Conservation (phyloP, 1,140 invertebrate species). For the Polypedilum pembai region DNA sequence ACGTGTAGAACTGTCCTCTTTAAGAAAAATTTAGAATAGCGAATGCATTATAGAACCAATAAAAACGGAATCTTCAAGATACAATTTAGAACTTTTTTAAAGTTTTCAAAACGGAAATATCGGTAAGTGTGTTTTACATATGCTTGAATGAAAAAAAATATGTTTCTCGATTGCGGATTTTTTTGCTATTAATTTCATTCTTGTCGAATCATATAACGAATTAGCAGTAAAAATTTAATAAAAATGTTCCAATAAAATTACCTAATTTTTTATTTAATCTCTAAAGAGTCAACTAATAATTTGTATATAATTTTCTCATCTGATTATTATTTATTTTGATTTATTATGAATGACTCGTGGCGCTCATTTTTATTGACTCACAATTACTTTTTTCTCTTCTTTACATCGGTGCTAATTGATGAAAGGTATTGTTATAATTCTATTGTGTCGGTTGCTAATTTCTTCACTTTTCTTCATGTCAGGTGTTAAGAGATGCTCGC, state of each 20-base stretch:
- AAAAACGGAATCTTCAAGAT: conserved; percentile 9
- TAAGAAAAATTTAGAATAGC: background rate
- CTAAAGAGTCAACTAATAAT: background rate
- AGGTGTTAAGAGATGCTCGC: no score
- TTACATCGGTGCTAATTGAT: background rate
- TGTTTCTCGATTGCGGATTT: no score
- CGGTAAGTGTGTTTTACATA: background rate
- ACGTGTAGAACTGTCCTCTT: background rate
- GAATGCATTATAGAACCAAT: background rate
- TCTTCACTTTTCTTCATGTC: no score
- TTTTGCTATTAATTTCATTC: no score
- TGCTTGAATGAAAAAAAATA: no score
- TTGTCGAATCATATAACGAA: background rate
- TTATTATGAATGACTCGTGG: conserved; percentile 8
- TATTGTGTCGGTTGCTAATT: background rate
- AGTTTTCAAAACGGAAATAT: background rate
- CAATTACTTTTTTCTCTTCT: background rate
- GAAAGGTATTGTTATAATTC: background rate
- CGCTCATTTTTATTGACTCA: background rate
- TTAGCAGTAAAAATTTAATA: background rate
- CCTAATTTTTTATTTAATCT: no score
- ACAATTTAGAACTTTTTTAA: conserved; percentile 19
- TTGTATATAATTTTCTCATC: background rate
- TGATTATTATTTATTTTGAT: background rate
- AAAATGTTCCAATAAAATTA: no score